A percentile compares a stretch with the other conserved stretches of the same genome.
phyloP scores from a whole-genome alignment of 2,888 invertebrate genomes.

The Hydrotaea cyrtoneurina region DNA sequence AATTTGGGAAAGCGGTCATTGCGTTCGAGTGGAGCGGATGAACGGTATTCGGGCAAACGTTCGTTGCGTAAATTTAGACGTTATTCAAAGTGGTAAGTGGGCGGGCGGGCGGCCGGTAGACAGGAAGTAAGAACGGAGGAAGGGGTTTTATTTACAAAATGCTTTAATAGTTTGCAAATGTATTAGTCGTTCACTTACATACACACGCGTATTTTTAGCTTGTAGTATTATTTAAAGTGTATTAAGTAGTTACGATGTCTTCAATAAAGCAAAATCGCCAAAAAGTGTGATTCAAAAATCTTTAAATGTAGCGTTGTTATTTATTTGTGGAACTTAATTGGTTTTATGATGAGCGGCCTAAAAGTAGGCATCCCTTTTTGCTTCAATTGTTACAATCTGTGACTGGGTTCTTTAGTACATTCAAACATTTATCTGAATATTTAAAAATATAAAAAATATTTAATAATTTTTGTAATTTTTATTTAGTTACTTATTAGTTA shows the following conservation, averaged over 20 bases:
- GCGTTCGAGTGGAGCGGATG: constrained; percentile 24
- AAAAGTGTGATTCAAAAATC: constrained; percentile 45
- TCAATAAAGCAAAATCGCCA: constrained; percentile 49
- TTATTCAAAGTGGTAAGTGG: constrained; percentile 61
- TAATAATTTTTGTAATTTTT: too few relatives aligned
- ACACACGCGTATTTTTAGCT: constrained; percentile 6
- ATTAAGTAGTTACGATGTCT: constrained; percentile 34
- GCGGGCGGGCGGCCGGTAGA: neutral
- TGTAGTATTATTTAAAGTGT: constrained; percentile 12
- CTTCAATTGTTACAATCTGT: too few relatives aligned
- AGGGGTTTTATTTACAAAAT: neutral
- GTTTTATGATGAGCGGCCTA: constrained; percentile 13
- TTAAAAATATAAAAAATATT: too few relatives aligned
- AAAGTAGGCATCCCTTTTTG: constrained; percentile 25
- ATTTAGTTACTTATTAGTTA: too few relatives aligned
- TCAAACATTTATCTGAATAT: too few relatives aligned
- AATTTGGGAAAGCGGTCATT: constrained; percentile 57
- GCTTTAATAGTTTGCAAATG: constrained; percentile 30
- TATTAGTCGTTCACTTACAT: constrained; percentile 1
- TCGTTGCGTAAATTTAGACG: constrained; percentile 62
- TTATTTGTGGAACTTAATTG: neutral
- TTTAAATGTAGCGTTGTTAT: neutral
- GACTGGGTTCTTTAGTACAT: too few relatives aligned
- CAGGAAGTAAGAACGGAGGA: too few relatives aligned
- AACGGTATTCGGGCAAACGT: constrained; percentile 56